phyloP scores from a whole-genome alignment of 2,797 vertebrate genomes.

The Onychomys arenicola region DNA sequence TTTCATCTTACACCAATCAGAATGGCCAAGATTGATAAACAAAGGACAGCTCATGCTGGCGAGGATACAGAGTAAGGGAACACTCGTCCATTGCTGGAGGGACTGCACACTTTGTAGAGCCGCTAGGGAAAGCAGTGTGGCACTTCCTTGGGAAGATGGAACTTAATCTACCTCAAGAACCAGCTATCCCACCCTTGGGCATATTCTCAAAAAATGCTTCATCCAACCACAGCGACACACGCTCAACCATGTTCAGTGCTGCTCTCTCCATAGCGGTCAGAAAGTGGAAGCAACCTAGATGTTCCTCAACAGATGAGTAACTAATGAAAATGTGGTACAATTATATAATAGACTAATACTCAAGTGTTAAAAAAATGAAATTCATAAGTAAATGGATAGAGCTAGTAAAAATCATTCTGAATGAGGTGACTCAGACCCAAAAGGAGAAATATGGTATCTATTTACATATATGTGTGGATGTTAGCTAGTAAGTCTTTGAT shows the following conservation, averaged over 20 bases:
- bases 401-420: neutral
- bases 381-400: neutral
- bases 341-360: neutral
- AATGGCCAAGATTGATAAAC: neutral
- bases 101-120: neutral
- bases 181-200: neutral
- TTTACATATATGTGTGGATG: neutral
- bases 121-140: neutral
- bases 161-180: neutral
- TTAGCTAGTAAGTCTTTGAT: neutral
- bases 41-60: neutral
- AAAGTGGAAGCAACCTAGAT: neutral
- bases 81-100: too few species aligned
- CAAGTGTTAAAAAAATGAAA: neutral
- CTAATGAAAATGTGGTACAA: neutral
- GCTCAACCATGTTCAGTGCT: neutral
- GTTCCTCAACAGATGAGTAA: neutral
- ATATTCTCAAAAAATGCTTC: neutral
- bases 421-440: neutral
- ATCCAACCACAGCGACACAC: neutral
- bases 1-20: neutral
- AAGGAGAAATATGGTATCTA: neutral
- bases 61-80: neutral
- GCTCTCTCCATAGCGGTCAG: too few species aligned
- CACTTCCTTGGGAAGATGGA: neutral